Evolutionary conservation across 2,113 vertebrate genomes (phyloP).

Genomic region (Heterocephalus glaber): DNA sequence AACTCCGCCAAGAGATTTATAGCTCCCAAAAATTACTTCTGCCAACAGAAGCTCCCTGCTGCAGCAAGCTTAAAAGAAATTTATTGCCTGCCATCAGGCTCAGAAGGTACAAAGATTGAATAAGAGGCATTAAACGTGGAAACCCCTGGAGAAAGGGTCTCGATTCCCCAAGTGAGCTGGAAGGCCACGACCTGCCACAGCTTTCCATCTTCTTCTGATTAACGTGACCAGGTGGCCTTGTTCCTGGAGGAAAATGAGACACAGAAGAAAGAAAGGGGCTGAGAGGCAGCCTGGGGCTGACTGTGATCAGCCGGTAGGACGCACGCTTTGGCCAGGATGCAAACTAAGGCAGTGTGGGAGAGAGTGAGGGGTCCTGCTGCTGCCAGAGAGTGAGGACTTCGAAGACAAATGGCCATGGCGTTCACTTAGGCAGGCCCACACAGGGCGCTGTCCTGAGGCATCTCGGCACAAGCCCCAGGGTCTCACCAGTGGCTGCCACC

Average conservation of each 20-base stretch:
- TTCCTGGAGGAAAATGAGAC: not conserved
- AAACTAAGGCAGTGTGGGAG: not conserved
- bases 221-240: not conserved
- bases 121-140: slow-evolving; percentile 4
- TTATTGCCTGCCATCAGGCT: not conserved
- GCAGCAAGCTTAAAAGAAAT: not conserved
- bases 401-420: no score
- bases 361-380: no score
- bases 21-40: slow-evolving; percentile 39
- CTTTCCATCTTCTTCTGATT: not conserved
- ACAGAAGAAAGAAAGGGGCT: not conserved
- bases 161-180: not conserved
- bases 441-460: not conserved
- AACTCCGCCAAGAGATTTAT: slow-evolving; percentile 55
- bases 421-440: not conserved
- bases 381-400: not conserved
- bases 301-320: not conserved
- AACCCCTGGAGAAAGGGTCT: not conserved
- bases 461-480: not conserved
- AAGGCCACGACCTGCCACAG: not conserved
- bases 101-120: not conserved
- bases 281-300: not conserved
- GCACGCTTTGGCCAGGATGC: not conserved
- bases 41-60: not conserved
- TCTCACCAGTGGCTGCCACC: not conserved